A percentile compares a stretch with the other conserved stretches of the same genome.
These are phyloP conservation scores for Pissodes strobi DNA, from an alignment of 1,140 invertebrate genomes.

Conservation along the genomic window DNA sequence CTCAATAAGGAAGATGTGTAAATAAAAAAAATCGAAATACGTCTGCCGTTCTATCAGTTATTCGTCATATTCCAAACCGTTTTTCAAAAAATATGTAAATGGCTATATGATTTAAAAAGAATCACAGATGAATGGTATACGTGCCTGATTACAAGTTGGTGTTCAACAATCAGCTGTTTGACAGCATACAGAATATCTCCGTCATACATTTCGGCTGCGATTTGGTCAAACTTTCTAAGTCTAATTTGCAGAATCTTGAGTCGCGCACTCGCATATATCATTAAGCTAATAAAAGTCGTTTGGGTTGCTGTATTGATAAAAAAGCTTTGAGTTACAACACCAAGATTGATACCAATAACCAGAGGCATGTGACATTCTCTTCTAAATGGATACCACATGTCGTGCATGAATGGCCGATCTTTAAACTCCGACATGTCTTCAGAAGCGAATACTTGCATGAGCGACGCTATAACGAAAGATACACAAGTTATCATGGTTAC, in stretches of 20 bases:
- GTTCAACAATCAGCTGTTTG: slow-evolving; percentile 10
- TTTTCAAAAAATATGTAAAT: too few relatives aligned
- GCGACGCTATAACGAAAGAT: neutral
- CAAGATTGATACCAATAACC: slow-evolving; percentile 11
- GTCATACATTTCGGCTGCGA: neutral
- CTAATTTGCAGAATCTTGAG: slow-evolving; percentile 1
- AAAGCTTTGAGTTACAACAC: slow-evolving; percentile 2
- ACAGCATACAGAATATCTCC: neutral
- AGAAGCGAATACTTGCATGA: neutral
- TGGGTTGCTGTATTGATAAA: slow-evolving; percentile 16
- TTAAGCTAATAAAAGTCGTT: slow-evolving; percentile 14
- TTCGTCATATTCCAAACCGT: too few relatives aligned
- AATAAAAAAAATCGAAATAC: too few relatives aligned
- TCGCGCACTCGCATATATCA: slow-evolving; percentile 13
- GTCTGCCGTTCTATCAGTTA: too few relatives aligned
- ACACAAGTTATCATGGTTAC: neutral
- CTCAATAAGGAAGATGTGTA: too few relatives aligned
- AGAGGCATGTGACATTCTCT: slow-evolving; percentile 1
- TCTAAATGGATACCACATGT: slow-evolving; percentile 17
- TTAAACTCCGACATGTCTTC: slow-evolving; percentile 9
- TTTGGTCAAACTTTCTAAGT: slow-evolving; percentile 9
- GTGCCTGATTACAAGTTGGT: slow-evolving; percentile 8
- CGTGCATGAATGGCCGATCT: slow-evolving; percentile 22
- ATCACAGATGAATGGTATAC: too few relatives aligned
- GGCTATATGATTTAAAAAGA: too few relatives aligned